Evolutionary conservation across 2,797 vertebrate genomes (phyloP).

Genomic region (Oryzias sinensis): DNA sequence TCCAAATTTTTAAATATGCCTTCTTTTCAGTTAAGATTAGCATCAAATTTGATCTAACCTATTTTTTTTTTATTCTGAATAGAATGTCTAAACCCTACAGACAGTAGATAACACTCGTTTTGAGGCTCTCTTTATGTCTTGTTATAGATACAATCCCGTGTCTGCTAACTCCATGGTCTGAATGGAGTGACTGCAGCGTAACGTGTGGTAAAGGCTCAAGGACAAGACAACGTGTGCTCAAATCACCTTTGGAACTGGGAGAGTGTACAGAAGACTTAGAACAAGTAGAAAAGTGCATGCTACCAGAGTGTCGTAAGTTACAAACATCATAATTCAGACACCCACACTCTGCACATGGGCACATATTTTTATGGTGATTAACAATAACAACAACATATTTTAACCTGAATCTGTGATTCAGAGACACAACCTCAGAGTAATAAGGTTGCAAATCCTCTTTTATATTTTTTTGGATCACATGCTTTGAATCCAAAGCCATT

Average conservation of each 20-base stretch:
- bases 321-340: background rate
- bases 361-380: constrained; percentile 15
- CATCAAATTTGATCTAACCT: background rate
- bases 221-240: constrained; percentile 89
- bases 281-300: constrained; percentile 98
- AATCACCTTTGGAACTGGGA: constrained; percentile 93
- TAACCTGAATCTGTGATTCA: constrained; percentile 7
- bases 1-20: constrained; percentile 9
- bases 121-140: constrained; percentile 9
- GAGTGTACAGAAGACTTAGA: constrained; percentile 96
- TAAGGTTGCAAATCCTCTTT: background rate
- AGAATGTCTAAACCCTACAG: background rate
- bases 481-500: background rate
- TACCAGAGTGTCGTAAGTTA: constrained; percentile 96
- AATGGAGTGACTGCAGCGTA: constrained; percentile 98
- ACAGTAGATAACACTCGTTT: background rate
- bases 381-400: constrained; percentile 2
- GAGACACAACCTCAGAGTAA: background rate
- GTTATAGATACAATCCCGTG: constrained; percentile 94
- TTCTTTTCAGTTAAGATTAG: background rate
- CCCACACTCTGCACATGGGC: constrained; percentile 3
- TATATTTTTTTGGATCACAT: background rate
- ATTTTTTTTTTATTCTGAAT: background rate
- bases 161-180: constrained; percentile 92
- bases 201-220: constrained; percentile 92